phyloP scores from a whole-genome alignment of 1,140 invertebrate species.

The Ephestia elutella region DNA sequence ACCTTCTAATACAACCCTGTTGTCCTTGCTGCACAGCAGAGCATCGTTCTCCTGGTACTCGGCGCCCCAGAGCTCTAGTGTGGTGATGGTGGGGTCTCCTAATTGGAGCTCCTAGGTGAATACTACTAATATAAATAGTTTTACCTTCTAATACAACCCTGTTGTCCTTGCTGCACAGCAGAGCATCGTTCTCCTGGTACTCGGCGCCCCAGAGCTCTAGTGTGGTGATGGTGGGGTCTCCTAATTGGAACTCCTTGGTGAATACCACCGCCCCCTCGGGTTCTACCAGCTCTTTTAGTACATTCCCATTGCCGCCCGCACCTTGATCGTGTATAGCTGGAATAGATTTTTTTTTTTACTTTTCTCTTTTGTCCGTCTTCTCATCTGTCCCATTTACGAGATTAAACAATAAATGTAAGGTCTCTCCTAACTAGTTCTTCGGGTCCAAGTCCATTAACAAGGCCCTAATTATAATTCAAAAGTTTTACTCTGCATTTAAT shows the following conservation, averaged over 20 bases:
- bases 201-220: conserved; percentile 98
- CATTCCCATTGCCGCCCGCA: conserved; percentile 98
- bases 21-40: conserved; percentile 81
- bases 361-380: too few relatives aligned
- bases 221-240: conserved; percentile 94
- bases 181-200: conserved; percentile 97
- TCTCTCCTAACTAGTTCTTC: too few relatives aligned
- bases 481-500: too few relatives aligned
- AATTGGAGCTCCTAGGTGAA: conserved; percentile 88
- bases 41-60: conserved; percentile 99
- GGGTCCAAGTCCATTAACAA: too few relatives aligned
- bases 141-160: conserved; percentile 77
- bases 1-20: conserved; percentile 78
- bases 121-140: too few relatives aligned
- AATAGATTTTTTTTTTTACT: too few relatives aligned
- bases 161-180: conserved; percentile 83
- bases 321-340: conserved; percentile 93
- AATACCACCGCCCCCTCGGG: conserved; percentile 94
- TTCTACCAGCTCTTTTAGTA: conserved; percentile 96
- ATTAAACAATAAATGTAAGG: too few relatives aligned
- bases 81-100: conserved; percentile 94
- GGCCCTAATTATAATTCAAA: too few relatives aligned
- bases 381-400: too few relatives aligned
- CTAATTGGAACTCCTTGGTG: conserved; percentile 87
- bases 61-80: conserved; percentile 96